Evolutionary conservation across 1,140 invertebrate species (phyloP).

Genomic region (Drosophila dunni): DNA sequence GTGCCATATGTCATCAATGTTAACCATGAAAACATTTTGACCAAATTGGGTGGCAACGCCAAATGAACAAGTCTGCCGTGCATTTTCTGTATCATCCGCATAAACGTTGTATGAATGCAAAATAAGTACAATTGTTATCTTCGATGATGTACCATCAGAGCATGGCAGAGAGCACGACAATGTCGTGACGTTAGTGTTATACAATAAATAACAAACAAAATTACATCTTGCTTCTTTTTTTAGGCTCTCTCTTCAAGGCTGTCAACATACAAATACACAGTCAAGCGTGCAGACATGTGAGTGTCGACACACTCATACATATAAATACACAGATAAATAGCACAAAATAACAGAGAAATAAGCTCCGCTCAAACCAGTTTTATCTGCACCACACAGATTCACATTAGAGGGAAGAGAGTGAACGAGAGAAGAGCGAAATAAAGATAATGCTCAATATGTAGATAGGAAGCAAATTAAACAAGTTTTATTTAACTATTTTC

Average conservation of each 20-base stretch:
- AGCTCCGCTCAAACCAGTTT: conserved; percentile 63
- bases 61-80: too few species aligned
- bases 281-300: conserved; percentile 12
- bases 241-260: conserved; percentile 69
- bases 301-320: conserved; percentile 17
- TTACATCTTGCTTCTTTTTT: conserved; percentile 45
- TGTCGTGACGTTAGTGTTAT: conserved; percentile 1
- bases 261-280: conserved; percentile 38
- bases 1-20: too few species aligned
- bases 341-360: conserved; percentile 40
- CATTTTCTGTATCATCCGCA: too few species aligned
- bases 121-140: too few species aligned
- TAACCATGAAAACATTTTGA: too few species aligned
- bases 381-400: conserved; percentile 11
- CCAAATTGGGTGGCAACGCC: too few species aligned
- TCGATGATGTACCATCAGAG: background rate
- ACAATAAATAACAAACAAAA: conserved; percentile 37
- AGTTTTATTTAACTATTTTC: conserved; percentile 51
- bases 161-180: background rate
- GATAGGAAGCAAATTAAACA: conserved; percentile 59
- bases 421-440: conserved; percentile 1
- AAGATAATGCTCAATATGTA: background rate
- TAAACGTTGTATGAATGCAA: too few species aligned
- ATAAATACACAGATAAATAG: conserved; percentile 21
- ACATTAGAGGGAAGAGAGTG: background rate